Evolutionary conservation across 2,888 invertebrate species (phyloP).

Genomic region (Leptinotarsa peninsularis): DNA sequence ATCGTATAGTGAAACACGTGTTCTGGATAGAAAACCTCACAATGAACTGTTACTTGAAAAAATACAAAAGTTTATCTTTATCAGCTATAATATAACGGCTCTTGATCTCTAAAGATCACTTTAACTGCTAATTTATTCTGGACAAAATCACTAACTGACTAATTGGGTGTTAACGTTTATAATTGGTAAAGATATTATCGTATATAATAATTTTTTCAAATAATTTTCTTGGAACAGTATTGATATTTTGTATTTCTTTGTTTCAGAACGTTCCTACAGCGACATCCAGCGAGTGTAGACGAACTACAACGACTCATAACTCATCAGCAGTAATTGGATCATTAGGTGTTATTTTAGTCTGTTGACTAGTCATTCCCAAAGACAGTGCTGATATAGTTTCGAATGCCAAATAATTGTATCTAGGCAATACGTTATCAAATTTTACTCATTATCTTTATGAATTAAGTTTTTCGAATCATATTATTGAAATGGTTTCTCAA

Average conservation of each 20-base stretch:
- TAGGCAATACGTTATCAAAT: slow-evolving; percentile 11
- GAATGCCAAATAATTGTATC: slow-evolving; percentile 16
- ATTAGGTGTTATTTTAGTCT: slow-evolving; percentile 15
- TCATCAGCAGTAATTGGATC: slow-evolving; percentile 6
- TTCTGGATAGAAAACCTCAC: too few relatives aligned
- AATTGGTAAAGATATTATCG: too few relatives aligned
- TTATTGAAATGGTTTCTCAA: background rate
- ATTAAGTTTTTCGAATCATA: slow-evolving; percentile 8
- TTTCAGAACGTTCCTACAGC: slow-evolving; percentile 72
- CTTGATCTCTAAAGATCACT: too few relatives aligned
- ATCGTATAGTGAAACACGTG: too few relatives aligned
- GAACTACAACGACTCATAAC: slow-evolving; percentile 49
- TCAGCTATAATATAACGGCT: too few relatives aligned
- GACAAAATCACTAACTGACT: too few relatives aligned
- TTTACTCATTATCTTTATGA: slow-evolving; percentile 11
- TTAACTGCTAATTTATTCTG: too few relatives aligned
- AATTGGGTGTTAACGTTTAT: too few relatives aligned
- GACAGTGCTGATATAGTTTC: slow-evolving; percentile 14
- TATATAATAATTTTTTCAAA: background rate
- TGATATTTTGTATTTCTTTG: slow-evolving; percentile 28
- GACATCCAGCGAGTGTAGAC: slow-evolving; percentile 69
- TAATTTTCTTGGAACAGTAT: background rate
- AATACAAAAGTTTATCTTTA: too few relatives aligned
- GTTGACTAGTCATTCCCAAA: slow-evolving; percentile 28
- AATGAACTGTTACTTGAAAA: too few relatives aligned